Conservation (phyloP, 2,797 vertebrate genomes). For the Sitta carolinensis region DNA sequence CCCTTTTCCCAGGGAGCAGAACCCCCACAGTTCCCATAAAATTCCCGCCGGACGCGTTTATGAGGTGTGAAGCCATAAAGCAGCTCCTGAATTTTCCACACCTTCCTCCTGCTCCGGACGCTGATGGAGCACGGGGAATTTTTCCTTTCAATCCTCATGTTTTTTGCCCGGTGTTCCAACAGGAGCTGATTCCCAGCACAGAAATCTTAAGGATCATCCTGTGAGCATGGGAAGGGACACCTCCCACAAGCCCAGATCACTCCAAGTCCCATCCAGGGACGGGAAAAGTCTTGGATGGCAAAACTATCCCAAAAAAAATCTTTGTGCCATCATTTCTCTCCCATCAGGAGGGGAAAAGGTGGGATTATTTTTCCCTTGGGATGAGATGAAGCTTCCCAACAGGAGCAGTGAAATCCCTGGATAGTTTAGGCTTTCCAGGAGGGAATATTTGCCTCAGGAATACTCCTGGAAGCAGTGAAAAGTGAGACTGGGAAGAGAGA, state of each 20-base stretch:
- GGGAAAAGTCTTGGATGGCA: not conserved
- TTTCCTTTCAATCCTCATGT: rapidly evolving
- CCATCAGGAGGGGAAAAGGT: not conserved
- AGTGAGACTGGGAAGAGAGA: not conserved
- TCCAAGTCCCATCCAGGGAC: not conserved
- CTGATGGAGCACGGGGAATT: not conserved
- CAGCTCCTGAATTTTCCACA: not conserved
- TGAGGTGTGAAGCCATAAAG: not conserved
- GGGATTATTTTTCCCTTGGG: not conserved
- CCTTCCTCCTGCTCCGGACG: not conserved
- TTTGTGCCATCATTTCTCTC: rapidly evolving
- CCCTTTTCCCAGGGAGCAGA: not conserved
- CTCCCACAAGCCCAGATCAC: not conserved
- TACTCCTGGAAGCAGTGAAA: not conserved
- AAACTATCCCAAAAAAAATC: not conserved
- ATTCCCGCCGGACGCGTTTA: not conserved
- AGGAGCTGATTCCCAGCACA: not conserved
- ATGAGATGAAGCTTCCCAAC: not conserved
- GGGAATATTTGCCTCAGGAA: not conserved
- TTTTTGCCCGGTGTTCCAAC: rapidly evolving
- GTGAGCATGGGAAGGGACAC: not conserved
- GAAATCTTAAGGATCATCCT: not conserved
- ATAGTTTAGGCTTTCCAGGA: rapidly evolving
- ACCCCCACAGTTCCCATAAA: not conserved
- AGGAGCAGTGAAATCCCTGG: not conserved